Conservation (phyloP, 2,888 invertebrate genomes). For the Tuta absoluta region DNA sequence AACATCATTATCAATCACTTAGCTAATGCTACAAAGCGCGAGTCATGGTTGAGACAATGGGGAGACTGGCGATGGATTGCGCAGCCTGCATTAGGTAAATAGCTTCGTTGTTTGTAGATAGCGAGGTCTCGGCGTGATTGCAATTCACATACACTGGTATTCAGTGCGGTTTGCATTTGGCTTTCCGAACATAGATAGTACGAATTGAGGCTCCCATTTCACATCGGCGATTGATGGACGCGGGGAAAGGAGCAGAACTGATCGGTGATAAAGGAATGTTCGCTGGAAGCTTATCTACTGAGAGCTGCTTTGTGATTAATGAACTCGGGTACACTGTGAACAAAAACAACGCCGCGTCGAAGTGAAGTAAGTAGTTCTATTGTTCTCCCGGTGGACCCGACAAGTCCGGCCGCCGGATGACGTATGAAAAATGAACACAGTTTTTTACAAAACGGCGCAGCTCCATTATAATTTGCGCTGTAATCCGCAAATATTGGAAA, state of each 20-base stretch:
- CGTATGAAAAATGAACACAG: conserved; percentile 43
- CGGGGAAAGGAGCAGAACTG: conserved; percentile 29
- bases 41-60: neutral
- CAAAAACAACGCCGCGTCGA: conserved; percentile 70
- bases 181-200: neutral
- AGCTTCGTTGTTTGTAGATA: conserved; percentile 3
- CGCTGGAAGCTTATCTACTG: conserved; percentile 62
- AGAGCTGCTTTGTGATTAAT: conserved; percentile 74
- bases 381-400: conserved; percentile 52
- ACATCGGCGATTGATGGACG: conserved; percentile 19
- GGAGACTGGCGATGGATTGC: neutral
- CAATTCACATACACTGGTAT: neutral
- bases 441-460: conserved; percentile 27
- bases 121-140: conserved; percentile 8
- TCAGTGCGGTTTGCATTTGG: neutral
- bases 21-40: neutral
- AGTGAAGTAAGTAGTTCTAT: conserved; percentile 55
- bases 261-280: conserved; percentile 54
- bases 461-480: neutral
- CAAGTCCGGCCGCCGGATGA: conserved; percentile 44
- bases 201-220: conserved; percentile 11
- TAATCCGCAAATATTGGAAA: conserved; percentile 1
- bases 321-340: conserved; percentile 61
- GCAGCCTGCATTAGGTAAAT: conserved; percentile 8
- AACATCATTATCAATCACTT: neutral